A percentile compares a stretch with the other conserved stretches of the same genome.
Evolutionary conservation across 2,113 vertebrate species (phyloP).

Genomic region (Candoia aspera): DNA sequence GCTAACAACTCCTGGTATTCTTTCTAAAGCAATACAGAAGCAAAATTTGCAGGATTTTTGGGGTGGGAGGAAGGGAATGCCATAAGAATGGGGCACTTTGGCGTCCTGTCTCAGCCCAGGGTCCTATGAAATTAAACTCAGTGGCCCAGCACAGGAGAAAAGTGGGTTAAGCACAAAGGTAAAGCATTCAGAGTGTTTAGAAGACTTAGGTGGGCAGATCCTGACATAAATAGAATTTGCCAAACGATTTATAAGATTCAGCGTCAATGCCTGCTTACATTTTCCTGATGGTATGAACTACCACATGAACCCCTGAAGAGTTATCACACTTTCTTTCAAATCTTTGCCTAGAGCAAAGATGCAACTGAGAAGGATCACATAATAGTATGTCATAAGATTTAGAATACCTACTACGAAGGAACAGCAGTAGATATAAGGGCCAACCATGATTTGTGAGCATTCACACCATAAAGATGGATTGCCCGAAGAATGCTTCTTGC

Average conservation of each 20-base stretch:
- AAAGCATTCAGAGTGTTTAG: fast-evolving
- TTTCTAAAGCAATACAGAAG: neutral
- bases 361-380: neutral
- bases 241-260: neutral
- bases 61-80: slow-evolving; percentile 17
- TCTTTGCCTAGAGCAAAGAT: neutral
- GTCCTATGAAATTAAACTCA: slow-evolving; percentile 33
- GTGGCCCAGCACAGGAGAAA: neutral
- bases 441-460: neutral
- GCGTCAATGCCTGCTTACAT: neutral
- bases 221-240: neutral
- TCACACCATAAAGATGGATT: neutral
- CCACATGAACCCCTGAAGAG: neutral
- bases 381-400: neutral
- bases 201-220: slow-evolving; percentile 18
- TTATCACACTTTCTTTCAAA: neutral
- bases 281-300: neutral
- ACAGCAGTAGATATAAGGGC: neutral
- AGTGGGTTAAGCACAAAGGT: slow-evolving; percentile 13
- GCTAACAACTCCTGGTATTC: neutral
- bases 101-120: slow-evolving; percentile 22
- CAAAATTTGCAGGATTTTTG: neutral
- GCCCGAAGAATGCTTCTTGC: neutral
- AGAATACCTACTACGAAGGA: neutral
- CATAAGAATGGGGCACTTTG: slow-evolving; percentile 31